Conservation (phyloP, 2,797 vertebrate genomes). For the Fratercula arctica region DNA sequence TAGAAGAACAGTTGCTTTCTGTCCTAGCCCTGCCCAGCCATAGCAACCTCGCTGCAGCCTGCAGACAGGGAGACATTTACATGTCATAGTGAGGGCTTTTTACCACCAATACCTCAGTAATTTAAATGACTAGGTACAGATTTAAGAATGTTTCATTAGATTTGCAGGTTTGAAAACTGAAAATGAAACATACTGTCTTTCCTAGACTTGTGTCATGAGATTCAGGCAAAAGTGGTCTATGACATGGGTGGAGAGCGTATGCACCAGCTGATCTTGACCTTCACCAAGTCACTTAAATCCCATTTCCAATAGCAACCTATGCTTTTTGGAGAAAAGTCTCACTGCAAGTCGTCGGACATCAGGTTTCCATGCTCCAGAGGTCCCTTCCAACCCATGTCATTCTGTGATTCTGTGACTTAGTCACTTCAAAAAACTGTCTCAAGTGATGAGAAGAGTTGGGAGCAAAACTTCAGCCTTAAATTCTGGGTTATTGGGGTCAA, state of each 20-base stretch:
- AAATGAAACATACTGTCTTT: neutral
- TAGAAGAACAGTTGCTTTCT: neutral
- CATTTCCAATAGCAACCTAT: neutral
- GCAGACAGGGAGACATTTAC: neutral
- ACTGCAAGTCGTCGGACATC: neutral
- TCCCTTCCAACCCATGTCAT: neutral
- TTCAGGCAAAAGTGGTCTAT: neutral
- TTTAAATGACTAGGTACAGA: neutral
- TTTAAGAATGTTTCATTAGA: neutral
- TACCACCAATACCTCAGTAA: neutral
- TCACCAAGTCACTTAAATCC: neutral
- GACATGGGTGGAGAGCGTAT: neutral
- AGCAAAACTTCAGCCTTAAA: neutral
- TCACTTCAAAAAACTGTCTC: neutral
- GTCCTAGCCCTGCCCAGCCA: neutral
- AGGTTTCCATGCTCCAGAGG: neutral
- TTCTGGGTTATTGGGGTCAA: neutral
- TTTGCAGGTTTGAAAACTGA: neutral
- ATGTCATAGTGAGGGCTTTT: neutral
- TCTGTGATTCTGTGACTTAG: neutral
- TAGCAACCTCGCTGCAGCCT: neutral
- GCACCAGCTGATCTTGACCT: neutral
- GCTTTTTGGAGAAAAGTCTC: neutral
- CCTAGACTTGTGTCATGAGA: fast-evolving
- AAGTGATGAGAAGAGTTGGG: neutral